Base-by-base conservation (phyloP, 1,140 invertebrate species). In the Dinothrombium tinctorium region DNA sequence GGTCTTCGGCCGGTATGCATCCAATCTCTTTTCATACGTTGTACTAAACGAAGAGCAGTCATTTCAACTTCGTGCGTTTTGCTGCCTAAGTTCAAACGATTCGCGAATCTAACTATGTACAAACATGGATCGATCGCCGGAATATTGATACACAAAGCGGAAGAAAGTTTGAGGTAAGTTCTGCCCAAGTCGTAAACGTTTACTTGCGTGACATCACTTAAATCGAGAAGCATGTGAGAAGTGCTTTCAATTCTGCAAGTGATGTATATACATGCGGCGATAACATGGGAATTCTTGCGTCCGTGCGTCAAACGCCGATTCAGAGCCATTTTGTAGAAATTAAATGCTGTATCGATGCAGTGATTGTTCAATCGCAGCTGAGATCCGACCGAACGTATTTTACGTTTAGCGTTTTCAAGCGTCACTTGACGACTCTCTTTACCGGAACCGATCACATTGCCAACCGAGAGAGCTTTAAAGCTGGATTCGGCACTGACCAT, bases 261-360 rank as follows among this genome's bases (percentile, higher is more conserved):
- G 48, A 98, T 83, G 53, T 98, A 99, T 7, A 98, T 72, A 64
- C 90, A 98, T 32, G 92, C 87, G 41, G 89, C 89, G 56, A 90
- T 74, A 43, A 96, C 86, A 51, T 86, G 78, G n/a, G 70, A 69
- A 50, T 79, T 74, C 46, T 76, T 82, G 20, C 90, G 63, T 24
- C 92, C 92, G 52, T 83, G 70, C 0, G 89, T 96, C 17, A 96
- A 61, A 53, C 86, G 72, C 46, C 73, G 59, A 36, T 66, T 67
- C n/a, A 94, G 57, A 22, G 87, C 90, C 75, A 95, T 77, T 64
- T 90, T 94, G 57, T 90, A 99, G 59, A 94, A 94, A 53, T 83
- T 87, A 47, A 81, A 78, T 4, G 89, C 80, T 17, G 76, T 87
- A 41, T 94, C 84, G 35, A 90, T 75, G 52, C 75, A 84, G 52